Evolutionary conservation across 2,888 invertebrate species (phyloP), one percentile per base, ranked within the genome.

Genomic region (Caprella mutica): DNA sequence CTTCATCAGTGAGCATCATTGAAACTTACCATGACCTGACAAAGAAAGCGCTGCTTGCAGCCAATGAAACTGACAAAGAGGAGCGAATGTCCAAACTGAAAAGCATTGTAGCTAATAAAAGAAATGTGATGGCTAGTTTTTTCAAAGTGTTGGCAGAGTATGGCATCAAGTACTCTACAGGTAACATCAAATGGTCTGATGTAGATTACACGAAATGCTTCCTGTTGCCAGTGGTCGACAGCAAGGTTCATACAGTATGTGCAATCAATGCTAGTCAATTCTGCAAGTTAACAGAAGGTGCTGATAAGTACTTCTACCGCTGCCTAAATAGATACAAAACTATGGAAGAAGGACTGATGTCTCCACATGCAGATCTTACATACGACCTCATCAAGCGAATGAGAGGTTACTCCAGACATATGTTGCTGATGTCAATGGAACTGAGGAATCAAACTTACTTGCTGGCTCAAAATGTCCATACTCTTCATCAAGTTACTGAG

Each of bases 91-190:
- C 81, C 62, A 80, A 86, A 58, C 71, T 73, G 1, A 72, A 72
- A 61, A 69, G 81, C 70, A 83, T 89, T 52, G 77, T 90, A 3
- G 85, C 86, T 68, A 85, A 86, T 69, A 93, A 92, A 71, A 82
- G 86, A 29, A 84, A 87, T 73, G 83, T 85, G 0, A 73, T 96
- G 1, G 80, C 87, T 0, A 90, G 92, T 72, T 76, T 94, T 43
- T 94, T 93, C 72, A 88, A 86, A 71, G 77, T 79, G 24, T 74
- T 97, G 0, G 72, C 79, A 0, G 80, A 79, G 58, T 77, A 86
- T 65, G 90, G 92, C 0, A 71, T 93, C 1, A 90, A 86, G 42
- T 89, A 86, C 69, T 81, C 86, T 61, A 81, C 82, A 1, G 94
- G 94, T 1, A 74, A 86, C 6, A 68, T 70, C 9, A 61, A 66